Conservation (phyloP, 1,140 invertebrate species). For the Probaryconus sp. region DNA sequence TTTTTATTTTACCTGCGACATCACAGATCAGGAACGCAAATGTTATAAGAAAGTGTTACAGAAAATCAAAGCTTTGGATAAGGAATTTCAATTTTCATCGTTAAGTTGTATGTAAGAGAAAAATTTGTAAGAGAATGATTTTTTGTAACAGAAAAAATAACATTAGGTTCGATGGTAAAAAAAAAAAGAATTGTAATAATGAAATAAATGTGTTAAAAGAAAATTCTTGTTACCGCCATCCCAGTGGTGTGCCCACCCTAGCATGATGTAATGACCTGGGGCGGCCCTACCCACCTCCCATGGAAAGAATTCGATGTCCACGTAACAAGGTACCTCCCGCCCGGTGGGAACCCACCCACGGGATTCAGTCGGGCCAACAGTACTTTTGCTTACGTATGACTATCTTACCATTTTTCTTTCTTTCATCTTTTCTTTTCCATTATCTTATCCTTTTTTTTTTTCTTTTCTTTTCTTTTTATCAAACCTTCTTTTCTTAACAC, state of each 20-base stretch:
- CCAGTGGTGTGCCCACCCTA: constrained; percentile 73
- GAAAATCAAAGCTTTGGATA: too few species aligned
- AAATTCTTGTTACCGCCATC: constrained; percentile 70
- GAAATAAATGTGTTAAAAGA: constrained; percentile 63
- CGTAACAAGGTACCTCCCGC: constrained; percentile 76
- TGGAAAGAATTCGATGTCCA: constrained; percentile 74
- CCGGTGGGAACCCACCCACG: constrained; percentile 75
- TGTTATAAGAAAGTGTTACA: too few species aligned
- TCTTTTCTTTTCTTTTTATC: background rate
- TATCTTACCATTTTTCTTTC: constrained; percentile 63
- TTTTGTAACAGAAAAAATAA: too few species aligned
- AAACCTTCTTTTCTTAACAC: constrained; percentile 11
- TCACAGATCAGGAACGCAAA: too few species aligned
- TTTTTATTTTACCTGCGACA: too few species aligned
- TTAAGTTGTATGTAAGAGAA: too few species aligned
- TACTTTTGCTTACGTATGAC: constrained; percentile 76
- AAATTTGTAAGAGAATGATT: too few species aligned
- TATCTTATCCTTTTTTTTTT: constrained; percentile 32
- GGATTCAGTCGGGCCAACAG: constrained; percentile 78
- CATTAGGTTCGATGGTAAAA: too few species aligned
- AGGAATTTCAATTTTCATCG: too few species aligned
- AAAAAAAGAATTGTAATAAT: background rate
- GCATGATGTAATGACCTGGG: constrained; percentile 66
- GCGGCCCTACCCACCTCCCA: constrained; percentile 77
- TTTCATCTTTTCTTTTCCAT: background rate